Evolutionary conservation across 2,888 invertebrate genomes (phyloP).

Genomic region (Phrixothrix hirtus): DNA sequence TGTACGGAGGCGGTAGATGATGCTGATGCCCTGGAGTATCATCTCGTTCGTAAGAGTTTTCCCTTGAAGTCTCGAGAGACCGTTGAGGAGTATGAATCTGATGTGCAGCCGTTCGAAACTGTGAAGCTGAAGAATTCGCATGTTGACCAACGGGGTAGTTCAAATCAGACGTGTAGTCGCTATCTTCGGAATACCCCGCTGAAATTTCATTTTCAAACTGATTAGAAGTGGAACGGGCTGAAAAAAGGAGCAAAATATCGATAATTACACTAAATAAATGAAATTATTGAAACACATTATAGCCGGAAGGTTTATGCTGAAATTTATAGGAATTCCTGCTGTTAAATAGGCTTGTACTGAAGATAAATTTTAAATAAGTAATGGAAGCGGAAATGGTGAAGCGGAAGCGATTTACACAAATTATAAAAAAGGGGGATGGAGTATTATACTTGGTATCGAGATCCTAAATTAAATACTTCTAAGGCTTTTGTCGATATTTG

Average conservation of each 20-base stretch:
- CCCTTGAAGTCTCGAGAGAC: constrained; percentile 77
- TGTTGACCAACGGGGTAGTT: constrained; percentile 91
- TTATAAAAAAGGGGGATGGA: no score
- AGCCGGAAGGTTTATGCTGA: neutral
- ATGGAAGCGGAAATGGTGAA: no score
- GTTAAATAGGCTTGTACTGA: no score
- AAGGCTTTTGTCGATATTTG: no score
- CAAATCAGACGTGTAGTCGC: constrained; percentile 95
- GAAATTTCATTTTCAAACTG: constrained; percentile 58
- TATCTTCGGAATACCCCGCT: constrained; percentile 96
- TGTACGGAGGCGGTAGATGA: constrained; percentile 43
- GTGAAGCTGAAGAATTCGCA: constrained; percentile 89
- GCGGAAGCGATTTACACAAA: no score
- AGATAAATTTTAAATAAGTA: no score
- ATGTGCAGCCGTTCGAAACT: constrained; percentile 78
- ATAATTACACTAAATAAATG: constrained; percentile 3
- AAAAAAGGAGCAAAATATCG: constrained; percentile 41
- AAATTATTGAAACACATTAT: neutral
- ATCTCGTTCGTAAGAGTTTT: constrained; percentile 82
- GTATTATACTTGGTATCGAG: no score
- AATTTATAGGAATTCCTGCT: no score
- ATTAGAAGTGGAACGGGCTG: constrained; percentile 50
- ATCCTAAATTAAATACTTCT: no score
- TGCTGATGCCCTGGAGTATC: constrained; percentile 56
- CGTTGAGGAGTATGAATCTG: constrained; percentile 78